A percentile compares a stretch with the other conserved stretches of the same genome.
phyloP scores from a whole-genome alignment of 2,888 invertebrate genomes.

The Ferdinandea cuprea region DNA sequence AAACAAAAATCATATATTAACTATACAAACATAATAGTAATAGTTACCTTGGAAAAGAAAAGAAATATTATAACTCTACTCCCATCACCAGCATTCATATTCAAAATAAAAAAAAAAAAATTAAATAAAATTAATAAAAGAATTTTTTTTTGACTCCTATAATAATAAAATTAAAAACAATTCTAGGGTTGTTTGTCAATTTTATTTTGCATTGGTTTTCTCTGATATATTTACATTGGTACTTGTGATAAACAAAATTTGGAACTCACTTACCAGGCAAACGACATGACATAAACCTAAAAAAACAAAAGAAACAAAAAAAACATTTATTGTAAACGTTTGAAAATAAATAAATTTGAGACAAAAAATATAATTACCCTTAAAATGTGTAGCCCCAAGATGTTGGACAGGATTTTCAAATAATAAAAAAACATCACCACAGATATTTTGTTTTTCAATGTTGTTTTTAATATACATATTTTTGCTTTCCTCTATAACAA shows the following conservation, averaged over 20 bases:
- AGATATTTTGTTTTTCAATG: slow-evolving; percentile 72
- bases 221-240: slow-evolving; percentile 44
- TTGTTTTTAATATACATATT: slow-evolving; percentile 75
- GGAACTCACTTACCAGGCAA: slow-evolving; percentile 26
- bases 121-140: slow-evolving; percentile 6
- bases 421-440: slow-evolving; percentile 55
- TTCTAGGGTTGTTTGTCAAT: slow-evolving; percentile 15
- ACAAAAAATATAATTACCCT: slow-evolving; percentile 27
- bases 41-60: slow-evolving; percentile 35
- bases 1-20: neutral
- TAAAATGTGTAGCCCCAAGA: neutral
- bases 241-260: slow-evolving; percentile 56
- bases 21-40: neutral
- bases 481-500: slow-evolving; percentile 77
- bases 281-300: neutral
- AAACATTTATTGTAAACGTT: slow-evolving; percentile 5
- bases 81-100: slow-evolving; percentile 42
- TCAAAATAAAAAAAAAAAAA: slow-evolving; percentile 25
- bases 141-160: neutral
- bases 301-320: slow-evolving; percentile 10
- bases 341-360: neutral
- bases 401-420: neutral
- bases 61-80: slow-evolving; percentile 35
- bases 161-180: slow-evolving; percentile 39
- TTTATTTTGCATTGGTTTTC: slow-evolving; percentile 49